Base-by-base conservation (phyloP, 2,888 invertebrate genomes). In the Caenorhabditis imperialis region DNA sequence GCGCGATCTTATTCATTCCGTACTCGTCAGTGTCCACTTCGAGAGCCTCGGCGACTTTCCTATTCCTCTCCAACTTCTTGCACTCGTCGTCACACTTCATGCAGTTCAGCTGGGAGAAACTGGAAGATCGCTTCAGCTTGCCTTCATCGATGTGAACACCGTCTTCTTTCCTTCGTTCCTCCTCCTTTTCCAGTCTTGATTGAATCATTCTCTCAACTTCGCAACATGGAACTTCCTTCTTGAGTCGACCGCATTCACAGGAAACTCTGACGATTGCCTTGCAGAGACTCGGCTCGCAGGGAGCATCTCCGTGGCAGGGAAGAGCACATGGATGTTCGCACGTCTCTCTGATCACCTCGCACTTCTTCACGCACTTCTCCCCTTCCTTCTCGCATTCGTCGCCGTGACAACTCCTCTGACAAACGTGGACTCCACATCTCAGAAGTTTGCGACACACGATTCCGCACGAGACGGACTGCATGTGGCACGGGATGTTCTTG, bases 21-120 rank as follows among this genome's bases (percentile, higher is more conserved):
- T 75, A 76, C 8, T 75, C 78, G 47, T 77, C 77, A 90, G 95
- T 95, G 62, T 93, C 93, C 79, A 97, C 94, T 90, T 96, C 95
- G 40, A 98, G 91, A 3, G 95, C 97, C 58, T 95, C 92, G 10
- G 96, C 96, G 76, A 97, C 88, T 54, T 94, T 92, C 1, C 94
- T 92, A 88, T 96, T 96, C 67, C 97, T 92, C 83, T 96, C 95
- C 57, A 94, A 91, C 35, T 93, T 89, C 61, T 93, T 92, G 89
- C 98, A 98, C 84, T 95, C 95, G 79, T 95, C 94, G 88, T 93
- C 94, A 90, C 98, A 98, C 80, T 96, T 94, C 86, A 97, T 89
- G 2, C 71, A 70, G 33, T 62, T 75, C 38, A 77, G 37, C 44
- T 70, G 58, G 0, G 65, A 63, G 12, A 74, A 40, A 55, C 77